Base-by-base conservation (phyloP, 2,888 invertebrate species). In the Chrysomela aeneicollis region DNA sequence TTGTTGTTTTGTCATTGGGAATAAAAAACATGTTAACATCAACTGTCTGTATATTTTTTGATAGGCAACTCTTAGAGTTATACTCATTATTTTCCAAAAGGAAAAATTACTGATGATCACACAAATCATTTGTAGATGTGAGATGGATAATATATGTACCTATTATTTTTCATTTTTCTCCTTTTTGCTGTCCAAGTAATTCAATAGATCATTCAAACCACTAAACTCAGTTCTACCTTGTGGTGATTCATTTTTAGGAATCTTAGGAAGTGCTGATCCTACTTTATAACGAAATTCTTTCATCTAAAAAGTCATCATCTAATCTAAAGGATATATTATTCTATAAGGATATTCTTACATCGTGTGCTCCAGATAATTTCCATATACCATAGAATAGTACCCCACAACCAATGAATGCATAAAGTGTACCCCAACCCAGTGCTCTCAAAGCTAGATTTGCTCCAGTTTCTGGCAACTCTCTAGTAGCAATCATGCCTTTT, bases 191-290 rank as follows among this genome's bases (percentile, higher is more conserved):
- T 69, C 89, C 72, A 94, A 80, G 82, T 96, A 97, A 71, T 89
- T 90, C 76, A 96, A 84, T 35, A 97, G 85, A 81, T 97, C 96
- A 74, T 91, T 92, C 35, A 97, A 81, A 63, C 92, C 92, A 73
- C 87, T 90, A 76, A 97, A 97, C 77, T 97, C 96, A 26, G 93
- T 94, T 78, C 94, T 87, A 73, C 95, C 92, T 74, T 88, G 87
- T 0, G 93, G 90, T 53, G 92, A 90, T 77, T 92, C 85, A 77
- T 91, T 92, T 80, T 88, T 93, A 9, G 92, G 91, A 73, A 95
- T 85, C 71, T 82, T 85, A 51, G 97, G 96, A 72, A 97, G 83
- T 12, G 89, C 77, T 2, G 87, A 86, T 1, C 95, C 95, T 85
- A 93, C 88, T 86, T 92, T 95, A 53, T 86, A 73, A 70, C 93